phyloP scores from a whole-genome alignment of 2,888 invertebrate species.

The Salticus scenicus region DNA sequence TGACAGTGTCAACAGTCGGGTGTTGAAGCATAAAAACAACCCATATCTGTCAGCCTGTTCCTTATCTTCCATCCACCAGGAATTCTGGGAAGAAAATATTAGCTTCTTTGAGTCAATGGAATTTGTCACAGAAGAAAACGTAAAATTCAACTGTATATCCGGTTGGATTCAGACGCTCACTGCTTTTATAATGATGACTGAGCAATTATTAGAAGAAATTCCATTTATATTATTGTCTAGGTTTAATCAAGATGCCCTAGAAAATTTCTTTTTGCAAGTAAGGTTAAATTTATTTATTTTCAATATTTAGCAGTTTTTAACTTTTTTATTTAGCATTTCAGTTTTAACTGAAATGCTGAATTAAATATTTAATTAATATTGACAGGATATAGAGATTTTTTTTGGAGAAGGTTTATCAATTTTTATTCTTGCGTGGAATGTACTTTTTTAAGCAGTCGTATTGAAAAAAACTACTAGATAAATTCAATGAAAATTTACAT shows the following conservation, averaged over 20 bases:
- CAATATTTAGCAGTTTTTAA: too few species aligned
- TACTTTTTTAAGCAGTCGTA: too few species aligned
- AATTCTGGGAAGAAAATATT: not conserved
- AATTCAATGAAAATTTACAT: too few species aligned
- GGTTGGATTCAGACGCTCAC: not conserved
- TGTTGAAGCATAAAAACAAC: not conserved
- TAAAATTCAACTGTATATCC: not conserved
- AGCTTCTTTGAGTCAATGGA: not conserved
- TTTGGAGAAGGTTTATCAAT: too few species aligned
- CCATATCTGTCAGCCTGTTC: not conserved
- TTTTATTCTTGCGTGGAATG: too few species aligned
- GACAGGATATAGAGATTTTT: too few species aligned
- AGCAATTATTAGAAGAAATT: not conserved
- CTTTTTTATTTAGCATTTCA: too few species aligned
- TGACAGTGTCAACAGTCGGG: not conserved
- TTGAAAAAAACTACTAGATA: too few species aligned
- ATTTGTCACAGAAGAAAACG: not conserved
- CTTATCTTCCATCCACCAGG: not conserved
- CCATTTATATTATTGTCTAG: not conserved
- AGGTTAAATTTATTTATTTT: too few species aligned
- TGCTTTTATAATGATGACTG: not conserved
- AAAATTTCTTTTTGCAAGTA: not conserved
- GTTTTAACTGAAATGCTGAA: too few species aligned
- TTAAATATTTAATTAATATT: too few species aligned
- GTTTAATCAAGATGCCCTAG: not conserved